These are phyloP conservation scores for Pygoscelis adeliae DNA, from an alignment of 2,113 vertebrate species.

Conservation along the genomic window DNA sequence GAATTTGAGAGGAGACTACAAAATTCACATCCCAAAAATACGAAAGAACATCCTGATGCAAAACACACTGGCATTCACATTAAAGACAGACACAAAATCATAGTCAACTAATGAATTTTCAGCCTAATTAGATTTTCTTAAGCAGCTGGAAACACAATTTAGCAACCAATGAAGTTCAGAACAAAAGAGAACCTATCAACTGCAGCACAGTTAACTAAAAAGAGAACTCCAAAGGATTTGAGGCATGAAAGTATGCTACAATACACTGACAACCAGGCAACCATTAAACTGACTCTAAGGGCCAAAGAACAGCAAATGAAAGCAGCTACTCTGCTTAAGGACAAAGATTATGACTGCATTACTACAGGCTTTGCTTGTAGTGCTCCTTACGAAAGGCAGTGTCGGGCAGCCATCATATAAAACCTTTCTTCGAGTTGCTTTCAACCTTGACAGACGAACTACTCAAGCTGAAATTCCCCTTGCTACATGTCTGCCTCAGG, in stretches of 20 bases:
- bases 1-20: not conserved
- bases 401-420: not conserved
- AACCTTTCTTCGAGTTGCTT: not conserved
- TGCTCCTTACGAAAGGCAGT: not conserved
- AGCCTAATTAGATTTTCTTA: slow-evolving; percentile 13
- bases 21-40: not conserved
- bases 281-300: not conserved
- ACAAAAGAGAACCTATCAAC: not conserved
- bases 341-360: not conserved
- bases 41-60: not conserved
- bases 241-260: not conserved
- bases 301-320: not conserved
- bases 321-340: not conserved
- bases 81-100: not conserved
- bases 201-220: not conserved
- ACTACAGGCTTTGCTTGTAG: not conserved
- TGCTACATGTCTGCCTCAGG: accelerated
- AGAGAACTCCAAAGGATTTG: not conserved
- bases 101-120: not conserved
- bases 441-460: not conserved
- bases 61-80: not conserved
- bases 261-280: not conserved
- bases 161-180: not conserved
- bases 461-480: not conserved
- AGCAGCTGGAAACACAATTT: not conserved